These are phyloP conservation scores for Chondrilla cf. caribensis DNA, from an alignment of 37 sponge, comb jelly and placozoan species.

Conservation along the genomic window DNA sequence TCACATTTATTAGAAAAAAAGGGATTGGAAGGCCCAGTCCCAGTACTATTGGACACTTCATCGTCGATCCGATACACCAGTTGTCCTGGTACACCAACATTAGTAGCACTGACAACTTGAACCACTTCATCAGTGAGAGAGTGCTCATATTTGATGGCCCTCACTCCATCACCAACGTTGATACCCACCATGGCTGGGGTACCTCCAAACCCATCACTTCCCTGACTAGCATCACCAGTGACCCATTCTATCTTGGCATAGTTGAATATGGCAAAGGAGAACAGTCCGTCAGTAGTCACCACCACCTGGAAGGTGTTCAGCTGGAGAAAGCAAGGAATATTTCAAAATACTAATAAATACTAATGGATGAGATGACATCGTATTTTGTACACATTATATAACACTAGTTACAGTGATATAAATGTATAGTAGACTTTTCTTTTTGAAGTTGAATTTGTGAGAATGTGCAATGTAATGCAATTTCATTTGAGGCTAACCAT, in stretches of 20 bases:
- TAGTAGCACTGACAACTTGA: neutral
- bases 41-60: neutral
- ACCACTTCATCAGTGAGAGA: neutral
- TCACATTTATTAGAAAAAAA: neutral
- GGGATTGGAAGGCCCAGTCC: neutral
- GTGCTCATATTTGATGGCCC: neutral
- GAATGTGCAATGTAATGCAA: no score
- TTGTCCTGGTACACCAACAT: neutral
- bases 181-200: conserved; percentile 26
- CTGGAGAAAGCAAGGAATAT: neutral
- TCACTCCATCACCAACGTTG: conserved; percentile 24
- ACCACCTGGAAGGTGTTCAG: conserved; percentile 25
- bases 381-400: no score
- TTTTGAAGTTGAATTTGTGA: no score
- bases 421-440: no score
- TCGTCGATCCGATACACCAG: conserved; percentile 4
- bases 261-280: conserved; percentile 25
- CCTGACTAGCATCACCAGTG: conserved; percentile 20
- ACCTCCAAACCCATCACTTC: conserved; percentile 9
- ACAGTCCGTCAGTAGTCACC: conserved; percentile 1
- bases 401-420: no score
- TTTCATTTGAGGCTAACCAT: no score
- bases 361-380: no score
- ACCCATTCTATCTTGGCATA: conserved; percentile 12
- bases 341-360: neutral